Conservation (phyloP, 2,113 vertebrate genomes). For the Camelus dromedarius region DNA sequence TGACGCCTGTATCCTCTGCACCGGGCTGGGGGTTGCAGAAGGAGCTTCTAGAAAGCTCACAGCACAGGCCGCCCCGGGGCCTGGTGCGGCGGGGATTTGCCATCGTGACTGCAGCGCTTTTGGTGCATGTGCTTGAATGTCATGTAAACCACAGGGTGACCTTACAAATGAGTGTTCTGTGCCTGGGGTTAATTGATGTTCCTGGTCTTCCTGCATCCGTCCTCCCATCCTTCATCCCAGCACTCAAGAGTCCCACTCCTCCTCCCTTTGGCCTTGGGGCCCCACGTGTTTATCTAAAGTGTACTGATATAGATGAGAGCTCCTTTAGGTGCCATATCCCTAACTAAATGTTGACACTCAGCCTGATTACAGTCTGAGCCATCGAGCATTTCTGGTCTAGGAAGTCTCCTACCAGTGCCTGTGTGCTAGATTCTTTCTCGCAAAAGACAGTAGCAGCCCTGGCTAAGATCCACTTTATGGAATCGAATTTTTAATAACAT, state of each 20-base stretch:
- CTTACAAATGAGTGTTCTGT: neutral
- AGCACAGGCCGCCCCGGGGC: neutral
- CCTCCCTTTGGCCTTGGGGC: neutral
- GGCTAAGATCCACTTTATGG: neutral
- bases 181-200: slow-evolving; percentile 35
- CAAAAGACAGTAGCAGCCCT: neutral
- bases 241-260: neutral
- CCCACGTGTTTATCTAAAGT: slow-evolving; percentile 39
- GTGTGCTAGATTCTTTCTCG: neutral
- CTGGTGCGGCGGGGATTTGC: neutral
- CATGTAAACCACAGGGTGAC: neutral
- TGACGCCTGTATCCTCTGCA: neutral
- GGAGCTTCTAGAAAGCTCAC: neutral
- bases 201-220: neutral
- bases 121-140: neutral
- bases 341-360: slow-evolving; percentile 40
- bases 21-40: neutral
- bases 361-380: slow-evolving; percentile 41
- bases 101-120: neutral
- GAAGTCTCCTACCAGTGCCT: neutral
- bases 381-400: neutral
- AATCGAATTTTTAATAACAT: neutral
- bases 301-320: slow-evolving; percentile 23
- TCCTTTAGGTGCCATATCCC: neutral
- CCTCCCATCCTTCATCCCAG: neutral